Base-by-base conservation (phyloP, 1,140 invertebrate species). In the Trichonephila clavata region DNA sequence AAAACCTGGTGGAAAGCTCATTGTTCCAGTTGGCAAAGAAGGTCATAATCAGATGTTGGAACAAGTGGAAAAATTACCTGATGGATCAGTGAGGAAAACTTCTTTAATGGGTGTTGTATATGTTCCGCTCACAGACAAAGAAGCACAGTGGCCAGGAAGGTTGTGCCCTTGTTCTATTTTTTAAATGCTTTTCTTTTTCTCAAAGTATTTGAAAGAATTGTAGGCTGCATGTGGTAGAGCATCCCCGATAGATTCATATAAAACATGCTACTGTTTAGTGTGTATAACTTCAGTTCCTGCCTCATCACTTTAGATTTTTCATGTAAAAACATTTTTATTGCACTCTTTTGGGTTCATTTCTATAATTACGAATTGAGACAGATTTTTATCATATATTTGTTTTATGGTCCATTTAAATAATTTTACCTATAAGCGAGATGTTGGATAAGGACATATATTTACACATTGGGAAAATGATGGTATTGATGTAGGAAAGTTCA, bases 41-140 rank as follows among this genome's bases (percentile, higher is more conserved):
- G 97, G 97, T 86, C 97, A 97, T 1, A 97, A 98, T 95, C 98
- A 99, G 96, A 97, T 97, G 95, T 96, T 99, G 94, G 97, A 97
- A 95, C 97, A 97, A 96, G 97, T 99, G 93, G 99, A 99, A 95
- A 99, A 99, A 96, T 96, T 97, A 61, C 94, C 95, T 6, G 97
- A 99, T 96, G 99, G 99, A 18, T 96, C 97, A 77, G 97, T 99
- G 20, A 96, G 96, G n/a, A 96, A 97, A 86, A 98, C 97, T 95
- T 97, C 97, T 24, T 96, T 99, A 0, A 99, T 99, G 98, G 98
- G 98, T 60, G 99, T 99, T 0, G 97, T 99, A 86, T 99, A 99
- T 96, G 99, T 99, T 43, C 99, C 99, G 3, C 96, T 99, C 21
- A 99, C 99, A 7, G 98, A 99, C 95, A 98, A 97, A 96, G 96